phyloP scores from a whole-genome alignment of 2,888 invertebrate species.

The Petrolisthes manimaculis region DNA sequence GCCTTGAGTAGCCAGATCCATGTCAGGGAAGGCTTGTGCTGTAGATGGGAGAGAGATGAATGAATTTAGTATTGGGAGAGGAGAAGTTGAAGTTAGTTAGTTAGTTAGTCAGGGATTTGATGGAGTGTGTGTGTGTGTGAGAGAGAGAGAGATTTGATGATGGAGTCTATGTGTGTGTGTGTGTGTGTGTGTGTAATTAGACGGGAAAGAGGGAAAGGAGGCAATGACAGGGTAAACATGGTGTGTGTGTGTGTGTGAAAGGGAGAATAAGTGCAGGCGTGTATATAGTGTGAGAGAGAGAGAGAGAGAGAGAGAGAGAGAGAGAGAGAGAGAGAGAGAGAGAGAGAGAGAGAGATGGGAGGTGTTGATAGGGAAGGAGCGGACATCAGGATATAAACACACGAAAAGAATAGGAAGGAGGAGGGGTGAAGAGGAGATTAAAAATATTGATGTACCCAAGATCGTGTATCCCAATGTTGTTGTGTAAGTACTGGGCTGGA shows the following conservation, averaged over 20 bases:
- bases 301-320: constrained; percentile 5
- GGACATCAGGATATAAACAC: not conserved
- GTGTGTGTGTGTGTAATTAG: not conserved
- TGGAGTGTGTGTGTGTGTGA: not conserved
- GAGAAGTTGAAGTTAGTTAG: not conserved
- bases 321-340: not conserved
- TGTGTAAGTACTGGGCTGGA: not conserved
- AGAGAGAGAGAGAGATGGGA: not conserved
- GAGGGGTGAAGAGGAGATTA: not conserved
- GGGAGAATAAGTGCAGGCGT: not conserved
- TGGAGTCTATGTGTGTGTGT: not conserved
- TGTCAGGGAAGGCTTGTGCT: constrained; percentile 52
- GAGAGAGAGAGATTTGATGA: not conserved
- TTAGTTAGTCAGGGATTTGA: not conserved
- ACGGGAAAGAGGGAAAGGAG: not conserved
- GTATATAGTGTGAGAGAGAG: not conserved
- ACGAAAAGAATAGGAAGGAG: not conserved
- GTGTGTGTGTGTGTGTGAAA: not conserved
- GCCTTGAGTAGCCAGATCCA: constrained; percentile 54
- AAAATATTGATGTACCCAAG: not conserved
- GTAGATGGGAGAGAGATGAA: not conserved
- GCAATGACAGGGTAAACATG: not conserved
- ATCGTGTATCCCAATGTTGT: not conserved
- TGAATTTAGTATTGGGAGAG: not conserved
- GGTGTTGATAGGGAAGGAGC: not conserved